Base-by-base conservation (phyloP, 2,888 invertebrate genomes). In the Scaptodrosophila latifasciaeformis region DNA sequence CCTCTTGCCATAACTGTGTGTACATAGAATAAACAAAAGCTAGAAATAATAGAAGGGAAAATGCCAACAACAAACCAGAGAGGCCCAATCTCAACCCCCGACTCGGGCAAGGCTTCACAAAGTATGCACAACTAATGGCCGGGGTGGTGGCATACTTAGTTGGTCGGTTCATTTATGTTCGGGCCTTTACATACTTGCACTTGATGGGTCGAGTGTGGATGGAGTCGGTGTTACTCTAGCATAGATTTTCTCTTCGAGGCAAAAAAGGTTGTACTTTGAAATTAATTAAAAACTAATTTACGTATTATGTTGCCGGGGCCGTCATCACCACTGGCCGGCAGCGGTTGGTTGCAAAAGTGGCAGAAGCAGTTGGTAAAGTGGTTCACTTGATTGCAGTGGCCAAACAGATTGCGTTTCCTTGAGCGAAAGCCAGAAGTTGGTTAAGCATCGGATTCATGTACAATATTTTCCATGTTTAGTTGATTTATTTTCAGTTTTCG, bases 201-300 rank as follows among this genome's bases (percentile, higher is more conserved):
- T 40, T 40, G 40, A 40, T 21, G 19, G 18, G 15, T 21, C n/a
- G n/a, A n/a, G n/a, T n/a, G n/a, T n/a, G n/a, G n/a, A n/a, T n/a
- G n/a, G n/a, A 40, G 21, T 37, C 6, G 9, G 1, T 9, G 15
- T 37, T 2, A 7, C 13, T 17, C 15, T 10, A 21, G 17, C 17
- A 35, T 18, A 21, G 27, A 56, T 44, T 40, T 45, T 40, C 12
- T 43, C 29, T 21, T 43, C 9, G 12, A 15, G 48, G 37, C 29
- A 29, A 50, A 49, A 45, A 55, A 47, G 29, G 6, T 48, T 54
- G 21, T 54, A 50, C 42, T 62, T 42, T 37, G 43, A 54, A 60
- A 70, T 62, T 61, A 62, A 68, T 62, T 70, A 55, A 61, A 67
- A 67, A 65, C 70, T 59, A 61, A 64, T 67, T 64, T 69, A 49